Base-by-base conservation (phyloP, 2,888 invertebrate species). In the Syrista parreyssii region DNA sequence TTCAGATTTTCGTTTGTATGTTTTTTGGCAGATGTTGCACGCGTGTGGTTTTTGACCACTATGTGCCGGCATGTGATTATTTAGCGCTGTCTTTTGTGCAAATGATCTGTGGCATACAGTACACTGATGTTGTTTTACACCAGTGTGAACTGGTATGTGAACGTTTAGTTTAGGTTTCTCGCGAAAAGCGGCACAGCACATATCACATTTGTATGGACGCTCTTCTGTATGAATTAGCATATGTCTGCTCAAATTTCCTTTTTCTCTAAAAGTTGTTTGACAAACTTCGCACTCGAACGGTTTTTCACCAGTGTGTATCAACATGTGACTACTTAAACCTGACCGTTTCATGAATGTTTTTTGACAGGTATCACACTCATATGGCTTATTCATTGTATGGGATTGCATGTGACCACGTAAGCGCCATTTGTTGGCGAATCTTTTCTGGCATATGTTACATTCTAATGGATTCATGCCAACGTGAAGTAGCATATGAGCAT, bases 31-130 rank as follows among this genome's bases (percentile, higher is more conserved):
- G 73, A 90, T 87, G 76, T 85, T 87, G 72, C 91, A 91, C 0
- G 89, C 90, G 74, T 90, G 90, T 0, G 91, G 90, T 68, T 90
- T 90, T 68, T 90, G 90, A 4, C 89, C 90, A 73, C 89, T 90
- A 71, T 90, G 90, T 0, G 89, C 86, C 36, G 90, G 71, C 89
- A 90, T 90, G 68, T 91, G 91, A 82, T 90, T 91, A 75, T 89
- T 90, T 11, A 90, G 80, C 1, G 90, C 89, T 3, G 90, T 88
- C 79, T 88, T 87, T 75, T 90, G 90, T 0, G 85, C 83, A 71
- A 90, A 91, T 12, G 88, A 85, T 78, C 89, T 86, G 12, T 89
- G 86, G 81, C 91, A 91, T 78, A 90, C 84, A 0, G 87, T 86
- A 78, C 91, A 91, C 72, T 90, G 88, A 75, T 88, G 89, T 72